Base-by-base conservation (phyloP, 92 coral and sea anemone genomes). In the Parazoanthus darwini region DNA sequence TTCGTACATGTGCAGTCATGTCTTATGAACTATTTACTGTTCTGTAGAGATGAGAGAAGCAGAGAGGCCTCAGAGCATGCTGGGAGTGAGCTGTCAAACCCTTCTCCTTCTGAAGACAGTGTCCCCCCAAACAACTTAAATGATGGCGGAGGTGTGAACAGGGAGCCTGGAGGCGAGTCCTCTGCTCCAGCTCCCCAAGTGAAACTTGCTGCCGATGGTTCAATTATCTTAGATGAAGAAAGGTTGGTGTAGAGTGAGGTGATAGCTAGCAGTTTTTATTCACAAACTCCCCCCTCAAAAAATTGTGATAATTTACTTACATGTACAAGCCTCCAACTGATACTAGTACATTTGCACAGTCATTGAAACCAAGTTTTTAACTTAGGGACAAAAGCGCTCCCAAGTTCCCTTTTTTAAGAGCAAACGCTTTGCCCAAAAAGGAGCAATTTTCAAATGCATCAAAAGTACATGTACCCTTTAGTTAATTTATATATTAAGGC, bases 191-290 rank as follows among this genome's bases (percentile, higher is more conserved):
- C 99, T 5, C 99, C 99, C 0, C 98, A 90, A 68, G 98, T 97
- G 22, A 95, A 93, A 43, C 94, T 97, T 44, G 96, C 91, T 78
- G 99, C 96, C 16, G 99, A 97, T 56, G 99, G 99, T 7, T 82
- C 88, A 84, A 97, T 97, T 38, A 96, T 97, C 9, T 71, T 97
- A 51, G 99, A 97, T 83, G 99, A 97, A 74, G 99, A 97, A 88
- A 97, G 99, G 99, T 96, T 77, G 56, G 37, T 82, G 82, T 14
- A 39, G 76, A 68, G 37, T 48, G 25, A 18, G 36, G 16, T 35
- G 43, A 44, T 7, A 26, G 35, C 33, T 22, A 26, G 25, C 39
- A 65, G 51, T 23, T 35, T 73, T 73, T 10, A 11, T 73, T 73
- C 14, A 35, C 15, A 26, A 35, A 11, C 0, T n/a, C 14, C 37